Percentiles rank a stretch among this genome's conserved stretches.
Evolutionary conservation across 2,888 invertebrate species (phyloP).

Genomic region (Deilephila porcellus): DNA sequence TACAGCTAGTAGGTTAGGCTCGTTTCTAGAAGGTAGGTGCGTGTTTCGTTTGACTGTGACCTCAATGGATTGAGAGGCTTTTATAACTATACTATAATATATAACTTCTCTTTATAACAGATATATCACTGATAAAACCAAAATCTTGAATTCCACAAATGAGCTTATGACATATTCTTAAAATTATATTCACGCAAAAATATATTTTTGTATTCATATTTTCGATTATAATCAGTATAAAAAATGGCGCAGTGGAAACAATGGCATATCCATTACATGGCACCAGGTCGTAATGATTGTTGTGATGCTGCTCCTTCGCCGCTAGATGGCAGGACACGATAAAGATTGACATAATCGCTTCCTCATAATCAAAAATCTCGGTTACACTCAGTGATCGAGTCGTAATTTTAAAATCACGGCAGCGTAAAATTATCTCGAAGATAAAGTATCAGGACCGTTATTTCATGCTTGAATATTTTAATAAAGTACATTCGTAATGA

Average conservation of each 20-base stretch:
- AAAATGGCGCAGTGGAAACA: slow-evolving; percentile 6
- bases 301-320: not conserved
- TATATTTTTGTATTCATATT: not conserved
- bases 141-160: not conserved
- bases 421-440: slow-evolving; percentile 34
- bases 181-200: not conserved
- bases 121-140: not conserved
- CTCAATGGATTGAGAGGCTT: not conserved
- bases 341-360: slow-evolving; percentile 34
- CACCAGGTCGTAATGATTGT: slow-evolving; percentile 10
- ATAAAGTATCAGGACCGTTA: slow-evolving; percentile 32
- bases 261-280: slow-evolving; percentile 17
- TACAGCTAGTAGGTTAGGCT: not conserved
- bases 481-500: slow-evolving; percentile 26
- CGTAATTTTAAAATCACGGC: slow-evolving; percentile 37
- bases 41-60: not conserved
- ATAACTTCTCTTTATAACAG: not conserved
- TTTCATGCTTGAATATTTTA: slow-evolving; percentile 28
- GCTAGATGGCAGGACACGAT: slow-evolving; percentile 27
- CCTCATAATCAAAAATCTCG: slow-evolving; percentile 37
- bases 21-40: not conserved
- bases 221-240: slow-evolving; percentile 5
- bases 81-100: not conserved
- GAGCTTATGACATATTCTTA: not conserved
- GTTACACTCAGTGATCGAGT: slow-evolving; percentile 37